Evolutionary conservation across 2,113 vertebrate genomes (phyloP).

Genomic region (Ahaetulla prasina): DNA sequence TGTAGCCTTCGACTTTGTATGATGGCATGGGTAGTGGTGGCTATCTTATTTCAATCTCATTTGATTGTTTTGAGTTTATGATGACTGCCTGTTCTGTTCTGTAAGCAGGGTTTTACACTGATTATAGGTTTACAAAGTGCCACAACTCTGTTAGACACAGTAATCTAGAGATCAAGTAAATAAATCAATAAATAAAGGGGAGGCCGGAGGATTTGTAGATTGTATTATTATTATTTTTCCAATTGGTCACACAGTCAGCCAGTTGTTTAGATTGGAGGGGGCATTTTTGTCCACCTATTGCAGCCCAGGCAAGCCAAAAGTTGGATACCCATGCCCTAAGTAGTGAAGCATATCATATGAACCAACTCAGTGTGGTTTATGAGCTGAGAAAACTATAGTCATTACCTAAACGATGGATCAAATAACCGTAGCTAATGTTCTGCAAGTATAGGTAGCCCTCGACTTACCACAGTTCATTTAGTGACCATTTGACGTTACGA

Average conservation of each 20-base stretch:
- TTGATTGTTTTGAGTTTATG: neutral
- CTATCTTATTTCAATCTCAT: neutral
- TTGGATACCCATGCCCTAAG: no score
- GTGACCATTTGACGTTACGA: no score
- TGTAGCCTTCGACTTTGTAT: neutral
- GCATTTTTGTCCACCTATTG: no score
- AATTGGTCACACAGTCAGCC: neutral
- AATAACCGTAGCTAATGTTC: no score
- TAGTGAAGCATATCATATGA: neutral
- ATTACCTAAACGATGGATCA: neutral
- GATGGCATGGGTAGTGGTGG: neutral
- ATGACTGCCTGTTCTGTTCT: neutral
- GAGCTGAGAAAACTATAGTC: neutral
- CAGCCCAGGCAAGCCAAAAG: no score
- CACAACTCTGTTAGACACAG: neutral
- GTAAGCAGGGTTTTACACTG: neutral
- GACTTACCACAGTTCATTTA: no score
- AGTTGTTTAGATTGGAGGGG: neutral
- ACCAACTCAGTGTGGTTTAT: neutral
- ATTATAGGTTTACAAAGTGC: neutral
- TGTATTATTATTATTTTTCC: neutral
- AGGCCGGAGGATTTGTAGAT: no score
- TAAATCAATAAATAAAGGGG: neutral
- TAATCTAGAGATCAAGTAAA: neutral
- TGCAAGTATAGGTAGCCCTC: no score